Base-by-base conservation (phyloP, 1,140 invertebrate genomes). In the Aphidius gifuensis region DNA sequence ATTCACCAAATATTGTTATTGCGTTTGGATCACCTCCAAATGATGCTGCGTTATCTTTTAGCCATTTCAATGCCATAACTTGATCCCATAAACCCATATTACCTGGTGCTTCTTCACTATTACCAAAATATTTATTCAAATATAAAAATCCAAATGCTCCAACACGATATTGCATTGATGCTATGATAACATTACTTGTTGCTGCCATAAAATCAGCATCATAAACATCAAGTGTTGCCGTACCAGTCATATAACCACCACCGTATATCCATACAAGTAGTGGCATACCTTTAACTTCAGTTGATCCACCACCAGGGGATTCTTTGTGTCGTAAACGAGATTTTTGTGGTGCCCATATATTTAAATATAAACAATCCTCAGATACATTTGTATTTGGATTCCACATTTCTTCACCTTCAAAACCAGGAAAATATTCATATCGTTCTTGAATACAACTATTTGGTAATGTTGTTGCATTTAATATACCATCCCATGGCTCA, bases 1-100 rank as follows among this genome's bases (percentile, higher is more conserved):
- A 92, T 80, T 98, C 96, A 0, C 96, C 96, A 69, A 98, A 97
- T 3, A 99, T 81, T 0, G 97, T 99, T 56, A 98, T 92, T 57
- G 92, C 84, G 32, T 96, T 87, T 0, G 93, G 91, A 81, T 97
- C 93, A 3, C 96, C 96, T 5, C 95, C 95, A 74, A 98, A 98
- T 21, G 86, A 86, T 3, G 85, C 85, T 7, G 95, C 94, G 76
- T 99, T 98, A 59, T 92, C 89, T 76, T 94, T 91, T 0, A 99
- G 86, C 94, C 94, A 97, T 49, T 90, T 85, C 62, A 98, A 88
- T 2, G 94, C 96, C 72, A 96, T 67, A 0, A 92, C 88, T 81
- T 97, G 94, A 82, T 98, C 96, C 88, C 92, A 92, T 0, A 93
- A 80, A 0, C 90, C 91, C 86, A 92, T 91, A 72, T 93, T 92